Evolutionary conservation across 2,888 invertebrate species (phyloP).

Genomic region (Itoplectis maculator): DNA sequence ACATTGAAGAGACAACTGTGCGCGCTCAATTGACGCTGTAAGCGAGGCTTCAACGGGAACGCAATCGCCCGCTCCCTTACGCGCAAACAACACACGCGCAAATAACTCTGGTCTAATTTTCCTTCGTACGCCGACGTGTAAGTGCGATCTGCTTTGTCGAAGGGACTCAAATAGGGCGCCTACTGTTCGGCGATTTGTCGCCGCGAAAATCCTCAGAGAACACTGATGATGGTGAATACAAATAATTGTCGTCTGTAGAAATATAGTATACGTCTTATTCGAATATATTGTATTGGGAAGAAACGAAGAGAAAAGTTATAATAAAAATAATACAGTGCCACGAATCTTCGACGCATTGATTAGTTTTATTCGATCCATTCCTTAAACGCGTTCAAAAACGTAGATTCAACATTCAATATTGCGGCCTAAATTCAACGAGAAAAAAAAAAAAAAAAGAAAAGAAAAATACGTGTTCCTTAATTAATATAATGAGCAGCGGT

Average conservation of each 20-base stretch:
- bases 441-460: too few species aligned
- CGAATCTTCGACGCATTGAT: conserved; percentile 52
- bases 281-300: conserved; percentile 56
- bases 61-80: conserved; percentile 23
- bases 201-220: conserved; percentile 43
- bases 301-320: conserved; percentile 55
- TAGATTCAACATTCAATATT: too few species aligned
- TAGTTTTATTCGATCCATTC: conserved; percentile 48
- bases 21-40: conserved; percentile 46
- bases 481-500: too few species aligned
- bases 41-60: conserved; percentile 52
- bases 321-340: conserved; percentile 30
- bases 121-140: conserved; percentile 2
- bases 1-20: too few species aligned
- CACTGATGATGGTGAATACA: conserved; percentile 54
- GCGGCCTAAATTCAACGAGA: too few species aligned
- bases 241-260: conserved; percentile 56
- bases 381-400: conserved; percentile 33
- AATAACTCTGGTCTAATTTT: conserved; percentile 63
- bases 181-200: background rate
- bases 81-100: conserved; percentile 32
- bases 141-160: background rate
- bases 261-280: conserved; percentile 57
- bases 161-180: background rate
- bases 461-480: too few species aligned